Conservation (phyloP, 2,797 vertebrate species). For the Sebastes jordani region DNA sequence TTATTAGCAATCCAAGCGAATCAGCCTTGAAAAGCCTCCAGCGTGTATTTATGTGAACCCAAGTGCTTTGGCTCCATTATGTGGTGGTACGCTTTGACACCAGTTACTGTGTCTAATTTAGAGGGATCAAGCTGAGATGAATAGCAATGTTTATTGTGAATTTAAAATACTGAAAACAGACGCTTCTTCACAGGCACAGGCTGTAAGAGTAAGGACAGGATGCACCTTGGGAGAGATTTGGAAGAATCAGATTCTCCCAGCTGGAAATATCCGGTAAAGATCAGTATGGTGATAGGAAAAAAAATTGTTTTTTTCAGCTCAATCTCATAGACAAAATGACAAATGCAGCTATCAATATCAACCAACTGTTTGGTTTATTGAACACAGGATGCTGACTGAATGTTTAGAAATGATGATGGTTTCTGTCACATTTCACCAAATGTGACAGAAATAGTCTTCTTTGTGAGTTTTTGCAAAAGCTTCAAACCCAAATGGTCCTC, state of each 20-base stretch:
- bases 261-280: slow-evolving; percentile 12
- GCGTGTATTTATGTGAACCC: background rate
- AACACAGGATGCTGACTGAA: background rate
- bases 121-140: background rate
- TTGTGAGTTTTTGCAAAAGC: background rate
- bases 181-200: background rate
- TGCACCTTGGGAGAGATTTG: background rate
- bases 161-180: background rate
- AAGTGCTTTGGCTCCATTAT: background rate
- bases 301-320: background rate
- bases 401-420: background rate
- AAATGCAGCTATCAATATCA: slow-evolving; percentile 28
- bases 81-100: background rate
- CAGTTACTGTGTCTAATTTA: background rate
- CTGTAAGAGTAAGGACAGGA: background rate
- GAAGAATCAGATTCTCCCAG: background rate
- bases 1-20: slow-evolving; percentile 7
- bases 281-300: background rate
- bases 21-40: background rate
- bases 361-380: slow-evolving; percentile 12
- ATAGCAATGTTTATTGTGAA: background rate
- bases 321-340: background rate
- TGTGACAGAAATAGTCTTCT: background rate
- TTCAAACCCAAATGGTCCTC: background rate
- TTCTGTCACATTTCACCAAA: background rate